These are phyloP conservation scores for Ellobius talpinus DNA, from an alignment of 2,113 vertebrate genomes.

Conservation along the genomic window DNA sequence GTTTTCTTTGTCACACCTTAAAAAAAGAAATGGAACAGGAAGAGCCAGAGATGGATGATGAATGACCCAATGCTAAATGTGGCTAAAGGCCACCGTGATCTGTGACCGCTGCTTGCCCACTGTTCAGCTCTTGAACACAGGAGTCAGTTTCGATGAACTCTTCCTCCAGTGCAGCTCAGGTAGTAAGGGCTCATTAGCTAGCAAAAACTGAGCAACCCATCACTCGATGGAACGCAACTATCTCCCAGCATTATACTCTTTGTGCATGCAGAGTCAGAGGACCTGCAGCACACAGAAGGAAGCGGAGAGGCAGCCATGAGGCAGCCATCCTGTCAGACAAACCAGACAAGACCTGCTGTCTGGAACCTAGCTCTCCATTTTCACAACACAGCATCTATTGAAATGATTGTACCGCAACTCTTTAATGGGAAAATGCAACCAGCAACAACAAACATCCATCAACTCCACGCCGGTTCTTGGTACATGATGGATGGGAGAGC, in stretches of 20 bases:
- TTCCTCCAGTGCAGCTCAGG: background rate
- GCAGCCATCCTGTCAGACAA: background rate
- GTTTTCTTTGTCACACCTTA: background rate
- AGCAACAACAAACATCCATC: slow-evolving; percentile 43
- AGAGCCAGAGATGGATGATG: background rate
- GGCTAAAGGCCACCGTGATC: background rate
- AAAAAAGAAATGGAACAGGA: background rate
- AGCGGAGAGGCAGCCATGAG: background rate
- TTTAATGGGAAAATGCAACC: background rate
- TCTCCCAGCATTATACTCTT: background rate
- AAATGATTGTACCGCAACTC: background rate
- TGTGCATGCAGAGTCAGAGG: background rate
- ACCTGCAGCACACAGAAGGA: background rate
- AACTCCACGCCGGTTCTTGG: slow-evolving; percentile 13
- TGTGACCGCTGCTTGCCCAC: background rate
- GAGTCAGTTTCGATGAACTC: background rate
- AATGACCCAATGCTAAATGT: background rate
- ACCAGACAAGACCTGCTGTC: background rate
- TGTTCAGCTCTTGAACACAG: background rate
- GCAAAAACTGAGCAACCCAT: background rate
- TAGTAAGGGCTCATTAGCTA: background rate
- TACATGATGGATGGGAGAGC: slow-evolving; percentile 4
- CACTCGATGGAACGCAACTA: background rate
- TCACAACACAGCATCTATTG: background rate
- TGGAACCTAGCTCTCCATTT: background rate